Base-by-base conservation (phyloP, 2,113 vertebrate genomes). In the Myotis davidii region DNA sequence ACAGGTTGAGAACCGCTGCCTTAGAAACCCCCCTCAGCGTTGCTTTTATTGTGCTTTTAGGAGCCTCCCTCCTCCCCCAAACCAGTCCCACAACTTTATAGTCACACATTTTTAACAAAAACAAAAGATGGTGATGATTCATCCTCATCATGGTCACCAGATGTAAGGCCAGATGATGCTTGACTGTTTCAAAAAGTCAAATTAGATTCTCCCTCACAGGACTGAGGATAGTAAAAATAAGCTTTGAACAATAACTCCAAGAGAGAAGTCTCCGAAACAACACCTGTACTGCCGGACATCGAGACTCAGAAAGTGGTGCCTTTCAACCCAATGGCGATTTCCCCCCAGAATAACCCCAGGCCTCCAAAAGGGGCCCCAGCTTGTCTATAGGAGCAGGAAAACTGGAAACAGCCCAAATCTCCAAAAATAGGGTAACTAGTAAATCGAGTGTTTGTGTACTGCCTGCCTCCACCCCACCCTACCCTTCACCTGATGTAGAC, bases 141-240 rank as follows among this genome's bases (percentile, higher is more conserved):
- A 88, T 61, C 87, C 52, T 72, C 54, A 17, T 65, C 88, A 56
- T 20, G 32, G 84, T 94, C 85, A 70, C 87, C 96, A 96, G 95
- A 94, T 90, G 72, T 88, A 92, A 97, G 81, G 59, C 90, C 96
- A 97, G 85, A 97, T 94, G 96, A 97, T 21, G 4, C 77, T 27
- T 54, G 65, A 94, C 52, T 91, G 13, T 77, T 96, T 90, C 87
- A 91, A 92, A 94, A 96, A 93, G 94, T 91, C 94, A 95, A 95
- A 69, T 92, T 74, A 77, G 88, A 95, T 48, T 95, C 90, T 37
- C 82, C 85, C 90, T 89, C 81, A 54, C 59, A 88, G 54, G 84
- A 88, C 85, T 54, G 42, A 92, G 50, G 52, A 87, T 67, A 94
- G 85, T 83, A 86, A 94, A 95, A 96, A 73, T 82, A 79, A 91